These are phyloP conservation scores for Cynoglossus semilaevis DNA, from an alignment of 2,113 vertebrate species.

Conservation along the genomic window DNA sequence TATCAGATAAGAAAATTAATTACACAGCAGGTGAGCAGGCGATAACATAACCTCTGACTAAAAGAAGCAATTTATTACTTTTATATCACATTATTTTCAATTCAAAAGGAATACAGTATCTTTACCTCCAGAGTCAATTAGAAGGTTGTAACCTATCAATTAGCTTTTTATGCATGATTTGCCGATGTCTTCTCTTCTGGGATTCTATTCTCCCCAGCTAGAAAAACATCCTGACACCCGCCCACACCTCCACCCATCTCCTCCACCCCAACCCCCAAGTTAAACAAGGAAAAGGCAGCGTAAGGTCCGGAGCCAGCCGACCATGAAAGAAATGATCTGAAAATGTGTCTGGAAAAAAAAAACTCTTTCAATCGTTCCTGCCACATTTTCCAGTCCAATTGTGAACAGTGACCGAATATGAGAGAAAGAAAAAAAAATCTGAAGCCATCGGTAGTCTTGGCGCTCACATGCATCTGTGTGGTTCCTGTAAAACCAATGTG, in stretches of 20 bases:
- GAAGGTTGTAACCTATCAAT: conserved; percentile 69
- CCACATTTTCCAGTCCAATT: conserved; percentile 65
- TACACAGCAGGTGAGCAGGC: neutral
- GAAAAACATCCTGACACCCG: conserved; percentile 71
- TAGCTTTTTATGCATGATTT: conserved; percentile 72
- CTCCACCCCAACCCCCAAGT: conserved; percentile 42
- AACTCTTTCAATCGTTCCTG: conserved; percentile 54
- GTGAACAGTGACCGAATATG: conserved; percentile 43
- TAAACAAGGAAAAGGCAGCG: conserved; percentile 72
- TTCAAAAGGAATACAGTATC: conserved; percentile 36
- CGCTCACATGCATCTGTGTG: conserved; percentile 13
- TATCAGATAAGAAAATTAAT: conserved; percentile 17
- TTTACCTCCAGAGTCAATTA: conserved; percentile 71
- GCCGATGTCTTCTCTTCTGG: conserved; percentile 74
- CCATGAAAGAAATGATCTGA: conserved; percentile 76
- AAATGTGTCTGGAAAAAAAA: conserved; percentile 69
- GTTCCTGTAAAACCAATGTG: conserved; percentile 43
- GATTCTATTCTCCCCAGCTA: conserved; percentile 75
- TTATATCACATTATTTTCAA: conserved; percentile 10
- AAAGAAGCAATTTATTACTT: conserved; percentile 3
- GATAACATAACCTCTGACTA: conserved; percentile 4
- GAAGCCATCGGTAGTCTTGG: conserved; percentile 40
- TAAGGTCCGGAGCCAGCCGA: conserved; percentile 63
- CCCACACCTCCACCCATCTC: conserved; percentile 18
- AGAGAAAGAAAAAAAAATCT: conserved; percentile 20